These are phyloP conservation scores for Corvus moneduloides DNA, from an alignment of 2,113 vertebrate genomes.

Conservation along the genomic window DNA sequence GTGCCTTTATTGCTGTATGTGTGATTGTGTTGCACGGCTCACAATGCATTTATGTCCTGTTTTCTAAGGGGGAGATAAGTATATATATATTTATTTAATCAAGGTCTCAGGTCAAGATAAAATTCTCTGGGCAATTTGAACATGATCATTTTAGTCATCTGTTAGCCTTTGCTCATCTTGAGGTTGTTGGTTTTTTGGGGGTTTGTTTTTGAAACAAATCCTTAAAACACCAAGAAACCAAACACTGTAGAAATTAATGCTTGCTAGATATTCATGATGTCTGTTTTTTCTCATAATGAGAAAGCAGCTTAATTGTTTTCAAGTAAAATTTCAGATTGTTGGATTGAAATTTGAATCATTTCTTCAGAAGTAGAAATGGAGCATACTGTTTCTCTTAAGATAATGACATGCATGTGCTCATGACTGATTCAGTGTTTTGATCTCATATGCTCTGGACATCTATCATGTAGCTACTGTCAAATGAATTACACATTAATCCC, in stretches of 20 bases:
- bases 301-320: constrained; percentile 26
- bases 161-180: background rate
- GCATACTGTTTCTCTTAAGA: constrained; percentile 40
- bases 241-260: background rate
- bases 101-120: background rate
- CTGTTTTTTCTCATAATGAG: background rate
- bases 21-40: background rate
- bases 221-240: background rate
- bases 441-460: constrained; percentile 47
- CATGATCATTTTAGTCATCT: background rate
- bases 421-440: constrained; percentile 57
- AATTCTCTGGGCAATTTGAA: background rate
- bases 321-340: background rate
- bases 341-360: constrained; percentile 14
- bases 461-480: constrained; percentile 43
- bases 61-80: background rate
- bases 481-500: constrained; percentile 40
- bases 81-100: background rate
- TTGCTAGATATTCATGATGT: background rate
- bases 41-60: background rate
- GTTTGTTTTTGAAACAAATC: background rate
- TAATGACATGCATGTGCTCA: constrained; percentile 37
- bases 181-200: background rate
- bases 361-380: background rate
- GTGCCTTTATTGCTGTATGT: background rate